phyloP scores from a whole-genome alignment of 2,888 invertebrate genomes.

The Amorpha juglandis region DNA sequence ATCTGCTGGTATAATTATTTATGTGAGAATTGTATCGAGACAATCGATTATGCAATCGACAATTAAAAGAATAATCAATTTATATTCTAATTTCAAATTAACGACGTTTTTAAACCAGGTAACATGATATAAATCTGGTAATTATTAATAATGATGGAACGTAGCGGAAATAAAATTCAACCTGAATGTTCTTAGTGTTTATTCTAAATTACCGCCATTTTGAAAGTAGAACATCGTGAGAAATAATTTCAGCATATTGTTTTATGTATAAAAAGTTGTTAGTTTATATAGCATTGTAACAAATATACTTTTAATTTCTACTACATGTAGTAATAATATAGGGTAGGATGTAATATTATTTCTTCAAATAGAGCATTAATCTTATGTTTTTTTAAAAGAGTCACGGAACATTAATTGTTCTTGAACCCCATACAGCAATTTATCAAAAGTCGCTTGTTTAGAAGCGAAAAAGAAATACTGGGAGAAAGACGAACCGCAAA shows the following conservation, averaged over 20 bases:
- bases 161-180: not conserved
- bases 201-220: not conserved
- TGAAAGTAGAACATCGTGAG: not conserved
- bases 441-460: slow-evolving; percentile 18
- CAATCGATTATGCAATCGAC: not conserved
- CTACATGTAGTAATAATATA: not conserved
- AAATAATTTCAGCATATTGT: too few species aligned
- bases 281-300: too few species aligned
- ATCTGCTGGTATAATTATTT: slow-evolving; percentile 32
- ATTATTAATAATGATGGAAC: not conserved
- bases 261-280: too few species aligned
- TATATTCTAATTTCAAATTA: not conserved
- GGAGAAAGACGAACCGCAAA: slow-evolving; percentile 4
- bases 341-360: too few species aligned
- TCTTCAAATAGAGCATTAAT: too few species aligned
- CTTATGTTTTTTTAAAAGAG: not conserved
- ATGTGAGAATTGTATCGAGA: slow-evolving; percentile 10
- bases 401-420: slow-evolving; percentile 4
- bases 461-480: not conserved
- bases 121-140: not conserved
- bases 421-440: slow-evolving; percentile 11
- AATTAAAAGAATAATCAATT: not conserved
- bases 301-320: not conserved
- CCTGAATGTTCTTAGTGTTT: not conserved
- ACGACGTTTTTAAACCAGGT: not conserved